Conservation (phyloP, 2,797 vertebrate species). For the Fistularia tabacaria region DNA sequence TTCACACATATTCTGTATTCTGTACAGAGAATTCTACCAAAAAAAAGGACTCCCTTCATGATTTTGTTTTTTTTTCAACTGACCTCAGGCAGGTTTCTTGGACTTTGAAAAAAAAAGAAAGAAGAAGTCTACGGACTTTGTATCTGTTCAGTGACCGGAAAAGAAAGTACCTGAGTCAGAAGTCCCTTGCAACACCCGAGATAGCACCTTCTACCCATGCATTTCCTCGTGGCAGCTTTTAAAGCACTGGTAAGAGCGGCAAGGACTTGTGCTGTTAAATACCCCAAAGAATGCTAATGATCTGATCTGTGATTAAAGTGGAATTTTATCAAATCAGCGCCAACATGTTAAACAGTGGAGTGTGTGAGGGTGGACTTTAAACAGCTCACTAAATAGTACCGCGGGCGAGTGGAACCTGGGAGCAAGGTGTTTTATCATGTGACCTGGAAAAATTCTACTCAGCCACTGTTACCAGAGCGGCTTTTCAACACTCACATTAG, state of each 20-base stretch:
- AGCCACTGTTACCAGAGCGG: no score
- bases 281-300: slow-evolving; percentile 41
- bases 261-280: slow-evolving; percentile 22
- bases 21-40: no score
- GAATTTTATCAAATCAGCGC: slow-evolving; percentile 23
- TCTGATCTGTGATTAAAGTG: slow-evolving; percentile 40
- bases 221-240: slow-evolving; percentile 1
- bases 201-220: background rate
- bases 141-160: no score
- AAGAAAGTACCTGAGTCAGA: no score
- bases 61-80: no score
- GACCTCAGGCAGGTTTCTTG: no score
- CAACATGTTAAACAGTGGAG: slow-evolving; percentile 27
- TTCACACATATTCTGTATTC: no score
- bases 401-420: background rate
- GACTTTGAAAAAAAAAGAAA: no score
- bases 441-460: no score
- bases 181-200: slow-evolving; percentile 7
- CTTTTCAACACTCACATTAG: no score
- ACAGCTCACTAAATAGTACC: slow-evolving; percentile 19
- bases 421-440: background rate
- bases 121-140: no score
- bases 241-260: slow-evolving; percentile 7
- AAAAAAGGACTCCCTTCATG: no score
- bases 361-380: slow-evolving; percentile 32